Evolutionary conservation across 2,113 vertebrate species (phyloP), one percentile per base, ranked within the genome.

Genomic region (Acinonyx jubatus): DNA sequence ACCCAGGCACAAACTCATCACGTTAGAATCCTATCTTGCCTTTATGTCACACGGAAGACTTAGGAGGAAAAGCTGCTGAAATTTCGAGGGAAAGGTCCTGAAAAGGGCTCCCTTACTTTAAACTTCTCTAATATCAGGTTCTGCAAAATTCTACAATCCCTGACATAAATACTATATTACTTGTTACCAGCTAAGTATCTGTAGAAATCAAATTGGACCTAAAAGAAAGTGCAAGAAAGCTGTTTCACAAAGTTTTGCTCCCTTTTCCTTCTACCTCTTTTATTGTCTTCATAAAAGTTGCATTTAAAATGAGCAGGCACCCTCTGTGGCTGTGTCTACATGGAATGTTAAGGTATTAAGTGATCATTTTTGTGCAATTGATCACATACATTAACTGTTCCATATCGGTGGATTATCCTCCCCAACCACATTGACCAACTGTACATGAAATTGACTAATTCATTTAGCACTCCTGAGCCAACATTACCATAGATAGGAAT

Each of bases 221-320:
- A 78, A 93, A 95, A 52, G 57, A 74, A 93, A 92, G 41, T 63
- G 10, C 50, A 69, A 79, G 36, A 95, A 94, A 97, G 25, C 1
- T n/a, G 19, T 87, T 97, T 87, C 36, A 73, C 95, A 97, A 95
- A 36, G 15, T 11, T 63, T 87, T 82, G 31, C 31, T 83, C 69
- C 4, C 38, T 88, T 94, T 91, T 68, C 23, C 4, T 73, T 71
- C 89, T 38, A 1, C 21, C 12, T 88, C 27, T 89, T 97, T 96
- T 97, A 84, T 90, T 97, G 23, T 92, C 69, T 97, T 94, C 33
- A 61, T 96, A 87, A 94, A 97, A 91, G 71, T 91, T 97, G 21
- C 31, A 82, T 86, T 93, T 95, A 41, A 71, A 25, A 36, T 41
- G 52, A 92, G 63, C 19, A 89, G 25, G 2, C 45, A 7, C 36